Conservation (phyloP, 2,113 vertebrate genomes). For the Chaetops frenatus region DNA sequence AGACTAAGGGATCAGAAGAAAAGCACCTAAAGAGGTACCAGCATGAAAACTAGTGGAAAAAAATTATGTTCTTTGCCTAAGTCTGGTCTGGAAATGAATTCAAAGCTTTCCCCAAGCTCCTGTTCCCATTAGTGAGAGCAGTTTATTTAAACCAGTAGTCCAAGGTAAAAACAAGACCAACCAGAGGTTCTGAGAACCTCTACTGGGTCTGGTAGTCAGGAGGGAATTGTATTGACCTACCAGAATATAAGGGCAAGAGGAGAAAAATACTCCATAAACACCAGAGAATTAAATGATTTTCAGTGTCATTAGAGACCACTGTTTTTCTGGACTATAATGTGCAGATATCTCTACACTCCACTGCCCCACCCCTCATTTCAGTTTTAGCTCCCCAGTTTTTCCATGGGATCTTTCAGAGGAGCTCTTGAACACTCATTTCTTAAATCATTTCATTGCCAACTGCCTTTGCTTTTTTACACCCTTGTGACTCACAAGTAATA, state of each 20-base stretch:
- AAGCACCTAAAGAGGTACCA: background rate
- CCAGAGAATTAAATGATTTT: background rate
- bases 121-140: background rate
- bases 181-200: background rate
- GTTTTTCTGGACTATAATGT: background rate
- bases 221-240: background rate
- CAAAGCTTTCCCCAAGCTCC: background rate
- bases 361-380: background rate
- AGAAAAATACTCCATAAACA: background rate
- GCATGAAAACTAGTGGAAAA: background rate
- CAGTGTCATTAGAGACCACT: background rate
- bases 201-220: background rate
- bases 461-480: background rate
- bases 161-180: background rate
- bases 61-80: background rate
- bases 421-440: background rate
- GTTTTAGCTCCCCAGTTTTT: background rate
- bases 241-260: background rate
- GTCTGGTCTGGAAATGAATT: background rate
- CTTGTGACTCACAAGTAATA: constrained; percentile 8
- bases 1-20: background rate
- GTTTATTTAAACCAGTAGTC: background rate
- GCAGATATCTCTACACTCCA: background rate
- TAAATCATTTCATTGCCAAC: background rate
- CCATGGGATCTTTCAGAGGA: background rate